A percentile compares a stretch with the other conserved stretches of the same genome.
Evolutionary conservation across 2,888 invertebrate species (phyloP).

Genomic region (Leptopilina myrica): DNA sequence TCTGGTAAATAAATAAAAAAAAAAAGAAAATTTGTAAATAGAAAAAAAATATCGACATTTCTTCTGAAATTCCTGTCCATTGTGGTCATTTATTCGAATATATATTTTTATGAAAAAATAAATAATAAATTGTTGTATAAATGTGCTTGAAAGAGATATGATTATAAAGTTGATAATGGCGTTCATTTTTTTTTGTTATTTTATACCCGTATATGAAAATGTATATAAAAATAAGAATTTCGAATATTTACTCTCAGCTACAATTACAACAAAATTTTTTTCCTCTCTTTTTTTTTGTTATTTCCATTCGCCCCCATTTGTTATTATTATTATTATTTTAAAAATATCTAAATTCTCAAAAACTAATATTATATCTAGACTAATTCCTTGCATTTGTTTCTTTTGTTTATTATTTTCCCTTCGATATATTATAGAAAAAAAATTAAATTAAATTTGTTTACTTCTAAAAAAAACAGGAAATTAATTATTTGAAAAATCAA

Average conservation of each 20-base stretch:
- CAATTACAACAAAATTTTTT: slow-evolving; percentile 15
- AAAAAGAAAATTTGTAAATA: too few species aligned
- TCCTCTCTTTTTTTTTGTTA: not conserved
- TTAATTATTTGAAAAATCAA: not conserved
- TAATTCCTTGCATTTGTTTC: slow-evolving; percentile 19
- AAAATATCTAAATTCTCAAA: slow-evolving; percentile 36
- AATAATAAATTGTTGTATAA: slow-evolving; percentile 6
- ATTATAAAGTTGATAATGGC: slow-evolving; percentile 32
- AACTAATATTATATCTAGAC: slow-evolving; percentile 16
- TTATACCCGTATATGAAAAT: slow-evolving; percentile 40
- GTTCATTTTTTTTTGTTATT: not conserved
- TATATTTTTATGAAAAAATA: not conserved
- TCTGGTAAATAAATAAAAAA: too few species aligned
- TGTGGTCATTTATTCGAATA: too few species aligned
- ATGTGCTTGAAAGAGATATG: slow-evolving; percentile 34
- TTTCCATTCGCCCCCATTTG: too few species aligned
- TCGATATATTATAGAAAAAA: too few species aligned
- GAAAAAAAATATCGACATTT: not conserved
- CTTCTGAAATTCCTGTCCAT: too few species aligned
- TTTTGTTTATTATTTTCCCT: not conserved
- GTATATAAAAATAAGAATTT: slow-evolving; percentile 40
- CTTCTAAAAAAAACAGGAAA: too few species aligned
- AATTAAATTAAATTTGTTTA: too few species aligned
- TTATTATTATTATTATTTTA: not conserved
- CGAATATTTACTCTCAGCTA: slow-evolving; percentile 40